phyloP scores from a whole-genome alignment of 2,888 invertebrate genomes.

The Mesochorus sp. region DNA sequence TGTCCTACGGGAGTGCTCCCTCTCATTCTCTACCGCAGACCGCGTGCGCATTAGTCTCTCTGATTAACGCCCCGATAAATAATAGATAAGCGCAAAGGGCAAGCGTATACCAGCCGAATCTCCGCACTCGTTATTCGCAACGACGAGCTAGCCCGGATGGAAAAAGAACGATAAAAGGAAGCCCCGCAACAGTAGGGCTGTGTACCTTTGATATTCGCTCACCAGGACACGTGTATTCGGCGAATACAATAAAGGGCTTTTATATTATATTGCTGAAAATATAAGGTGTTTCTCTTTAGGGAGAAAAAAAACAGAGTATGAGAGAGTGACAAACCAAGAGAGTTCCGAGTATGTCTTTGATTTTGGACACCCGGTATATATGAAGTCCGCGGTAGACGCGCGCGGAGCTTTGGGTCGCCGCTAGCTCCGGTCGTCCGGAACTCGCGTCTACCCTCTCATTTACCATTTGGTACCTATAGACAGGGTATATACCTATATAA shows the following conservation, averaged over 20 bases:
- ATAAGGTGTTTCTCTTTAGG: conserved; percentile 29
- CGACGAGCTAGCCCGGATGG: conserved; percentile 1
- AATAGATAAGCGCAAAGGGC: too few relatives aligned
- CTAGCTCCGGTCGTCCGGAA: conserved; percentile 81
- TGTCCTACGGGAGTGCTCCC: too few relatives aligned
- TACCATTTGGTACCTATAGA: conserved; percentile 82
- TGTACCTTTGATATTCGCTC: conserved; percentile 6
- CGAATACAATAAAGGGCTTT: conserved; percentile 18
- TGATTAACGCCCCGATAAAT: too few relatives aligned
- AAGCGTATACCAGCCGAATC: too few relatives aligned
- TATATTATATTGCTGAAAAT: conserved; percentile 28
- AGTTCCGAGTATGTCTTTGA: conserved; percentile 28
- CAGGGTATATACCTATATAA: conserved; percentile 70
- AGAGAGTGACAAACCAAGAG: background rate
- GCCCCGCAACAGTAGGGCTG: background rate
- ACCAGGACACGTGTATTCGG: conserved; percentile 6
- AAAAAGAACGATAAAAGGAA: conserved; percentile 21
- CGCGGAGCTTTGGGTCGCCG: conserved; percentile 82
- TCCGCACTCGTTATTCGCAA: conserved; percentile 7
- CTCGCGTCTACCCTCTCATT: conserved; percentile 81
- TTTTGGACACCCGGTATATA: conserved; percentile 77
- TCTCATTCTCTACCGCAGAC: too few relatives aligned
- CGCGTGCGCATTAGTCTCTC: too few relatives aligned
- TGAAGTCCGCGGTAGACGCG: conserved; percentile 80
- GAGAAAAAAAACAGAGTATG: background rate